A percentile compares a stretch with the other conserved stretches of the same genome.
Conservation (phyloP, 2,797 vertebrate genomes). For the Cygnus olor region DNA sequence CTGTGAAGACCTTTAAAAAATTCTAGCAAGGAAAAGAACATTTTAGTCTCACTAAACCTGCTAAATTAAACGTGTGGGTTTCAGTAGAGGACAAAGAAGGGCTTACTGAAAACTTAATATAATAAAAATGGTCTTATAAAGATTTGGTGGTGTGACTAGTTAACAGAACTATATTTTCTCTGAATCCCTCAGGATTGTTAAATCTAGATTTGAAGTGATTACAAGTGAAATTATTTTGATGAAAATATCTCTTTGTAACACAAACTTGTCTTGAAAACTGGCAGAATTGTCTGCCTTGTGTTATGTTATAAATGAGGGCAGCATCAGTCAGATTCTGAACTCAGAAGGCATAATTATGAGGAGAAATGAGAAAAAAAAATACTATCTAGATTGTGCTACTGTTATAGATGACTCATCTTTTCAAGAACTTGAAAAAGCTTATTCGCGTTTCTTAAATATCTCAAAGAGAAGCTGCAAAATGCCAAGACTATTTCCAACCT, state of each 20-base stretch:
- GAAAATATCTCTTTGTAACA: neutral
- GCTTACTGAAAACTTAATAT: conserved; percentile 33
- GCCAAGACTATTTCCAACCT: neutral
- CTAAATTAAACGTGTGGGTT: conserved; percentile 32
- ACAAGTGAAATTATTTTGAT: conserved; percentile 25
- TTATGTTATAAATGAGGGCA: neutral
- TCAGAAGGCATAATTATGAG: neutral
- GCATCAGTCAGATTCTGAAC: neutral
- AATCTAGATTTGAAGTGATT: conserved; percentile 36
- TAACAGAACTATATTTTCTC: conserved; percentile 9
- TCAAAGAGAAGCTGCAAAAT: conserved; percentile 11
- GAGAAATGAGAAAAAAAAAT: neutral
- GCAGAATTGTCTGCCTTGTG: neutral
- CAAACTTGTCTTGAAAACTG: neutral
- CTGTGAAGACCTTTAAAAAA: conserved; percentile 40
- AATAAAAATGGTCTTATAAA: conserved; percentile 38
- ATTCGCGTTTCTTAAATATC: neutral
- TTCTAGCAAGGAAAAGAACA: neutral
- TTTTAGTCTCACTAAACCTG: conserved; percentile 26
- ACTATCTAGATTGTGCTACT: neutral
- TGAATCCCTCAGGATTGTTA: neutral
- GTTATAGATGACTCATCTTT: conserved; percentile 5
- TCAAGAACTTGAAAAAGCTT: neutral
- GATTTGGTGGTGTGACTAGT: conserved; percentile 3
- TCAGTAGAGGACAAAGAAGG: conserved; percentile 46